A percentile compares a stretch with the other conserved stretches of the same genome.
These are phyloP conservation scores for Mythimna albipuncta DNA, from an alignment of 2,888 invertebrate species.

Conservation along the genomic window DNA sequence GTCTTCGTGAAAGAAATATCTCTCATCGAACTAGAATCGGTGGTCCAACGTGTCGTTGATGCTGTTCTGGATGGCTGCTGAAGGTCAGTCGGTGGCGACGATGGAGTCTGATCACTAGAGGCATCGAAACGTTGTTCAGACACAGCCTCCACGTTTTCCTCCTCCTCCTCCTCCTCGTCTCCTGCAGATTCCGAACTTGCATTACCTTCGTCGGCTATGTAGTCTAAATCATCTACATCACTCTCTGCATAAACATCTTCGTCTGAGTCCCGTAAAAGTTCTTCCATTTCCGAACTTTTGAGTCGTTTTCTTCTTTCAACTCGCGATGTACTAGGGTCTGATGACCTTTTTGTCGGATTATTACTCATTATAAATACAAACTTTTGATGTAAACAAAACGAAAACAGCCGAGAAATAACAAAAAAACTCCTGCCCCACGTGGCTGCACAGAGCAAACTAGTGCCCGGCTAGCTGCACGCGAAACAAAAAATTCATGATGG, in stretches of 20 bases:
- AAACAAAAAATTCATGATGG: constrained; percentile 3
- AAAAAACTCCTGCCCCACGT: neutral
- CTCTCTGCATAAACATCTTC: constrained; percentile 31
- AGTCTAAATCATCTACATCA: constrained; percentile 34
- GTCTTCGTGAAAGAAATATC: constrained; percentile 27
- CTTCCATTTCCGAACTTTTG: constrained; percentile 10
- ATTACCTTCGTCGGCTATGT: constrained; percentile 25
- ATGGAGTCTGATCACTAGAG: constrained; percentile 20
- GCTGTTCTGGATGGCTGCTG: constrained; percentile 27
- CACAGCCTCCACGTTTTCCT: constrained; percentile 22
- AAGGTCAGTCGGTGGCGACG: constrained; percentile 21
- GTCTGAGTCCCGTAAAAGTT: constrained; percentile 15
- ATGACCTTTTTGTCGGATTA: neutral
- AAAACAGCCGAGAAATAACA: neutral
- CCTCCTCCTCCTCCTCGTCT: constrained; percentile 29
- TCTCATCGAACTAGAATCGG: constrained; percentile 29
- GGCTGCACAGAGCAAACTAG: neutral
- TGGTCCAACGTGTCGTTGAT: constrained; percentile 42
- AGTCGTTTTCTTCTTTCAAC: constrained; percentile 3
- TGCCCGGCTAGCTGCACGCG: constrained; percentile 2
- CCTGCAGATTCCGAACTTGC: constrained; percentile 36
- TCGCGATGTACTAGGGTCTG: constrained; percentile 3
- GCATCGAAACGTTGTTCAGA: constrained; percentile 21
- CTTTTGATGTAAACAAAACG: neutral
- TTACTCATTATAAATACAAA: constrained; percentile 1